Base-by-base conservation (phyloP, 2,888 invertebrate species). In the Heliconius erato region DNA sequence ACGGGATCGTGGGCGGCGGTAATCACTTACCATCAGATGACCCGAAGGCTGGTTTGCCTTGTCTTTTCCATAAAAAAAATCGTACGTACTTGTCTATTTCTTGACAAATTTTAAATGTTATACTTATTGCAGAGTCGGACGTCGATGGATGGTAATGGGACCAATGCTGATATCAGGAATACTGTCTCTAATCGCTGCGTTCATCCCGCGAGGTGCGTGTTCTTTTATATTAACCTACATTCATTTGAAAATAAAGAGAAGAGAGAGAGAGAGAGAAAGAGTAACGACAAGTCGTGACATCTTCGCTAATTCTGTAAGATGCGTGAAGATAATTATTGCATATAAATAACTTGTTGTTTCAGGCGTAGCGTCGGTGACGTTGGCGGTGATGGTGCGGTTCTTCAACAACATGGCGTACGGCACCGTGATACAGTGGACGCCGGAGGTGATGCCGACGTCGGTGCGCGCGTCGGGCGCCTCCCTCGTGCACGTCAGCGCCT, bases 371-470 rank as follows among this genome's bases (percentile, higher is more conserved):
- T 91, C 92, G 44, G 91, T 91, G 16, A 78, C 88, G 0, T 81
- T 93, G 68, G 93, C 93, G 3, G 87, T 91, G 49, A 32, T 87
- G 2, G 89, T 91, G 3, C 90, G 93, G 14, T 93, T 94, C 89
- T 89, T 90, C 85, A 88, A 90, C 82, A 94, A 93, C 88, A 93
- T 94, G 92, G 86, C 92, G 23, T 89, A 91, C 77, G 88, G 89
- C 40, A 87, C 90, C 2, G 87, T 91, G 72, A 88, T 91, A 81
- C 93, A 93, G 86, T 91, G 92, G 87, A 88, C 89, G 14, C 88
- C 91, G 0, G 94, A 93, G 87, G 83, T 92, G 82, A 85, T 94
- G 86, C 93, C 93, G 7, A 93, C 93, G 0, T 87, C 88, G 2
- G 90, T 91, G 81, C 87, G 93, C 4, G 92, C 92, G 0, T 88